These are phyloP conservation scores for Spea bombifrons DNA, from an alignment of 2,113 vertebrate species.

Conservation along the genomic window DNA sequence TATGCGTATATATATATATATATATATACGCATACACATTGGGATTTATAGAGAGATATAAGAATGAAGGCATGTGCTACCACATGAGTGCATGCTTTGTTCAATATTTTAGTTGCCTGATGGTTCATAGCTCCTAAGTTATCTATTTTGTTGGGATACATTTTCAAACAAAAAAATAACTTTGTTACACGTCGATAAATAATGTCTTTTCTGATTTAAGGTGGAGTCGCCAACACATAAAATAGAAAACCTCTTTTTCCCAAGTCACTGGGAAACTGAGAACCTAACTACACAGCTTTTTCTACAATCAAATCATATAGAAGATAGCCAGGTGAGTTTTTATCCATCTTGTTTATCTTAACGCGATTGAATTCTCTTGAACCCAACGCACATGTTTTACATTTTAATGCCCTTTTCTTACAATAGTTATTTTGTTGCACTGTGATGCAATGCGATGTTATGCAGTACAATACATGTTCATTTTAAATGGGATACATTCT, in stretches of 20 bases:
- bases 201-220: constrained; percentile 62
- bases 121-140: background rate
- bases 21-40: too few species aligned
- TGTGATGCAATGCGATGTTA: too few species aligned
- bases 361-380: background rate
- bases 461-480: too few species aligned
- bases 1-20: too few species aligned
- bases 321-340: constrained; percentile 84
- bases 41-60: too few species aligned
- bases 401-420: background rate
- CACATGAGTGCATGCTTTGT: too few species aligned
- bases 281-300: constrained; percentile 86
- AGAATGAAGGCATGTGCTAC: too few species aligned
- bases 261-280: constrained; percentile 84
- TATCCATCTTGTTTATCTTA: background rate
- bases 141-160: background rate
- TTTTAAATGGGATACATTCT: too few species aligned
- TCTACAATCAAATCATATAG: constrained; percentile 69
- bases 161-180: too few species aligned
- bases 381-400: too few species aligned
- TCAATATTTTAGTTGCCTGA: background rate
- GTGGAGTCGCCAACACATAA: constrained; percentile 85
- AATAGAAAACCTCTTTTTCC: constrained; percentile 77
- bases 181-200: background rate
- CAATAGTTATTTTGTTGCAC: background rate